Conservation (phyloP, 2,888 invertebrate species). For the Boloria euphrosyne region DNA sequence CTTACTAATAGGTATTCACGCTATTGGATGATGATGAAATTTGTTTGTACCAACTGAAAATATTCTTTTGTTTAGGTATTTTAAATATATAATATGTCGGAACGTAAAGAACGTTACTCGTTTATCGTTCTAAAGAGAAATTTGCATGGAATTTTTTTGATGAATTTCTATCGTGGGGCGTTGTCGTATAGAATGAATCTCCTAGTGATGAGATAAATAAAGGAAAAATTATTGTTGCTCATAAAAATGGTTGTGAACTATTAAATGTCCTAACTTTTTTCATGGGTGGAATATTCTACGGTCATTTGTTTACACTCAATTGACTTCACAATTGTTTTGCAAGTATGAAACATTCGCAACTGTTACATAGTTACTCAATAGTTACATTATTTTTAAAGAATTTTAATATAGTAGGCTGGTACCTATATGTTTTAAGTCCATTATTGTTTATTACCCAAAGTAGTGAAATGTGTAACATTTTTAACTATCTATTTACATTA, state of each 20-base stretch:
- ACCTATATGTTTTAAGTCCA: no score
- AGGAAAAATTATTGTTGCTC: constrained; percentile 1
- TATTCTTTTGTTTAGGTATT: constrained; percentile 13
- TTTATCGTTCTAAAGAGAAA: constrained; percentile 11
- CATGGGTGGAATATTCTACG: constrained; percentile 19
- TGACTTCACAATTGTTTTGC: constrained; percentile 17
- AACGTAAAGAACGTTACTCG: constrained; percentile 3
- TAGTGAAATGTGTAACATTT: no score
- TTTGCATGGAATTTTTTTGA: constrained; percentile 24
- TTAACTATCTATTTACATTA: no score
- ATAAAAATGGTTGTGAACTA: neutral
- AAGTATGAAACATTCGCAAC: neutral
- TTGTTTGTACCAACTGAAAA: neutral
- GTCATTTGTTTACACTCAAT: constrained; percentile 15
- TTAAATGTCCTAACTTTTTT: constrained; percentile 9
- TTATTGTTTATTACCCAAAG: no score
- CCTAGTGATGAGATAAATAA: constrained; percentile 6
- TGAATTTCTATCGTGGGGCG: constrained; percentile 23
- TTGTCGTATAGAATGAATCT: constrained; percentile 7
- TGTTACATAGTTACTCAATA: no score
- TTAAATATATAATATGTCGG: constrained; percentile 2
- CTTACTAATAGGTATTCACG: no score
- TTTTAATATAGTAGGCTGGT: no score
- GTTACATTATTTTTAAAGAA: no score
- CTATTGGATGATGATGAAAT: no score